These are phyloP conservation scores for Eupithecia tripunctaria DNA, from an alignment of 2,888 invertebrate genomes.

Conservation along the genomic window DNA sequence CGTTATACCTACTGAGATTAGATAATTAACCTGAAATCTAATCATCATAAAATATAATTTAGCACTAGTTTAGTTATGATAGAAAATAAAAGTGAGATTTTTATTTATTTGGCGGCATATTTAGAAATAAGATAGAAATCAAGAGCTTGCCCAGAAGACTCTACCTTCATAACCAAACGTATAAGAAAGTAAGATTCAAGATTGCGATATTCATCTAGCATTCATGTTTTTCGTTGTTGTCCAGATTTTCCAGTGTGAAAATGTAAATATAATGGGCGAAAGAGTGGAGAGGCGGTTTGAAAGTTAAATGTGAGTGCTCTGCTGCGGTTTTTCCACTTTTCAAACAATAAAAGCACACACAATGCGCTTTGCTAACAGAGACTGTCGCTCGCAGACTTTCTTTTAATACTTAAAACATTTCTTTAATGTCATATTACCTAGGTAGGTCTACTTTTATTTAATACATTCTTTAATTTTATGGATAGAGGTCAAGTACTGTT, in stretches of 20 bases:
- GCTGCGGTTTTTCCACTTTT: conserved; percentile 50
- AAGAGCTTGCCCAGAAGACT: background rate
- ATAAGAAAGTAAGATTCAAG: background rate
- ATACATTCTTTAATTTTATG: background rate
- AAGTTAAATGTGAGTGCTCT: conserved; percentile 56
- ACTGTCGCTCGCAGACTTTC: conserved; percentile 12
- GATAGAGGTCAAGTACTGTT: too few species aligned
- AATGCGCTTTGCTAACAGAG: conserved; percentile 23
- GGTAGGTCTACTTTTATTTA: too few species aligned
- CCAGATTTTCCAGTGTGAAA: conserved; percentile 21
- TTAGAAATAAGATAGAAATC: background rate
- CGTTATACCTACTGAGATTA: background rate
- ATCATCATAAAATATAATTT: too few species aligned
- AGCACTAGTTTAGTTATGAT: too few species aligned
- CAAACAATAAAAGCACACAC: conserved; percentile 38
- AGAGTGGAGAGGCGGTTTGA: conserved; percentile 43
- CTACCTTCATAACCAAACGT: background rate
- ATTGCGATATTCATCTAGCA: background rate
- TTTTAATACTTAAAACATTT: conserved; percentile 4
- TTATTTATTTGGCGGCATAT: background rate
- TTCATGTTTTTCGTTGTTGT: background rate
- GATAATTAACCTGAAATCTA: background rate
- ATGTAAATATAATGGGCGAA: conserved; percentile 21
- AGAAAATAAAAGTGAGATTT: too few species aligned
- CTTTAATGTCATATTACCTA: too few species aligned